Percentiles rank a stretch among this genome's conserved stretches.
Conservation (phyloP, 2,888 invertebrate species). For the Hymenopus coronatus region DNA sequence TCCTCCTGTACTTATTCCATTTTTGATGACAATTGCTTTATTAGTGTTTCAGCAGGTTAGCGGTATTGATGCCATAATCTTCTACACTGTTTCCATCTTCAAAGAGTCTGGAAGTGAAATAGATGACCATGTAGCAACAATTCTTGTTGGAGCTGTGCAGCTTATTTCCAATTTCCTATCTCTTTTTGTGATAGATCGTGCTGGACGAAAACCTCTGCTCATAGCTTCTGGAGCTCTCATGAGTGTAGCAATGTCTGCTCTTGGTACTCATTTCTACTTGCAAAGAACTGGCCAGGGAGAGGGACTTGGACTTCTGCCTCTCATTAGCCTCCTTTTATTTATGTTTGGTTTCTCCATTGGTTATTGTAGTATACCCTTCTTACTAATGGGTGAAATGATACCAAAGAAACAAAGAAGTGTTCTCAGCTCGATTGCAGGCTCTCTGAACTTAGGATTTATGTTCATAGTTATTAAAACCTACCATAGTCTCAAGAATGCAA, state of each 20-base stretch:
- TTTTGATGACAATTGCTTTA: slow-evolving; percentile 51
- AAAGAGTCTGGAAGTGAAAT: slow-evolving; percentile 53
- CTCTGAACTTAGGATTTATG: slow-evolving; percentile 55
- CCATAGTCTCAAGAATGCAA: slow-evolving; percentile 43
- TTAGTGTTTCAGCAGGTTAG: slow-evolving; percentile 59
- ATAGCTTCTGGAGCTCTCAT: slow-evolving; percentile 57
- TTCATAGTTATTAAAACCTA: slow-evolving; percentile 58
- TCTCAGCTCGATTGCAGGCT: slow-evolving; percentile 55
- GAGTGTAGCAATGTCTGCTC: slow-evolving; percentile 52
- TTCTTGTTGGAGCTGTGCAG: slow-evolving; percentile 57
- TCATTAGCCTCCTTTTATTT: slow-evolving; percentile 56
- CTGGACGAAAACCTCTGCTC: slow-evolving; percentile 59
- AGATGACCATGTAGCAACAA: slow-evolving; percentile 55
- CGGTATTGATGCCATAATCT: slow-evolving; percentile 58
- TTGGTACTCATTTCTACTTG: slow-evolving; percentile 57
- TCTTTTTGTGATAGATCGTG: slow-evolving; percentile 57
- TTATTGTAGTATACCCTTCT: slow-evolving; percentile 61
- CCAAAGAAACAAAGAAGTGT: slow-evolving; percentile 56
- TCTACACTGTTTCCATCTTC: slow-evolving; percentile 59
- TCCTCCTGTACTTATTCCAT: slow-evolving; percentile 45
- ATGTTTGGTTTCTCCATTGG: slow-evolving; percentile 62
- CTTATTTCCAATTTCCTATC: slow-evolving; percentile 53
- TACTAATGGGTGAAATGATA: slow-evolving; percentile 61
- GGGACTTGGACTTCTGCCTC: slow-evolving; percentile 48
- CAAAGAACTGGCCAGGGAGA: slow-evolving; percentile 40